Evolutionary conservation across 2,113 vertebrate genomes (phyloP).

Genomic region (Dasyurus viverrinus): DNA sequence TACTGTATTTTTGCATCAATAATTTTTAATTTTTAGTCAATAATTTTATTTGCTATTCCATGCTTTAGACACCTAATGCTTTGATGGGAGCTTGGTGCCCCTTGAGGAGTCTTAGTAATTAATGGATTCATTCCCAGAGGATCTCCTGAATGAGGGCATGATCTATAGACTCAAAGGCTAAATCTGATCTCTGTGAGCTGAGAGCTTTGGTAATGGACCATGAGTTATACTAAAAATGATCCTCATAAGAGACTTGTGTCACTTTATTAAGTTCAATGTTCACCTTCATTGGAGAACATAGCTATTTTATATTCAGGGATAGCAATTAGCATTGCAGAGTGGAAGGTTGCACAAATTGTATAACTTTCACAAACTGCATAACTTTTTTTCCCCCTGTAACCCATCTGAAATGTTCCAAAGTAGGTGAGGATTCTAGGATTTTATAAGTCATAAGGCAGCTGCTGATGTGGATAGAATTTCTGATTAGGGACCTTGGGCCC

Average conservation of each 20-base stretch:
- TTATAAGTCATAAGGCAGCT: constrained; percentile 54
- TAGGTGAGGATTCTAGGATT: constrained; percentile 46
- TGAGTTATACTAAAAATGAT: background rate
- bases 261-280: constrained; percentile 67
- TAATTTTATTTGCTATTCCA: background rate
- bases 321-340: constrained; percentile 75
- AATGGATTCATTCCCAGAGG: background rate
- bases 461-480: constrained; percentile 52
- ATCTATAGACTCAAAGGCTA: background rate
- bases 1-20: background rate
- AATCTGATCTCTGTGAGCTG: background rate
- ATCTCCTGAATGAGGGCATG: background rate
- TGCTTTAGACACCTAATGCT: background rate
- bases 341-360: constrained; percentile 70
- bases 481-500: background rate
- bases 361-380: constrained; percentile 66
- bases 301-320: constrained; percentile 72
- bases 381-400: constrained; percentile 63
- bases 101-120: background rate
- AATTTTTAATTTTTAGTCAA: background rate
- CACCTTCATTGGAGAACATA: constrained; percentile 52
- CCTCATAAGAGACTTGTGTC: constrained; percentile 65
- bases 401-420: constrained; percentile 58
- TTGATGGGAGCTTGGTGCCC: background rate
- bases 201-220: background rate